Base-by-base conservation (phyloP, 92 coral and sea anemone genomes). In the Hydrozoanthus gracilis region DNA sequence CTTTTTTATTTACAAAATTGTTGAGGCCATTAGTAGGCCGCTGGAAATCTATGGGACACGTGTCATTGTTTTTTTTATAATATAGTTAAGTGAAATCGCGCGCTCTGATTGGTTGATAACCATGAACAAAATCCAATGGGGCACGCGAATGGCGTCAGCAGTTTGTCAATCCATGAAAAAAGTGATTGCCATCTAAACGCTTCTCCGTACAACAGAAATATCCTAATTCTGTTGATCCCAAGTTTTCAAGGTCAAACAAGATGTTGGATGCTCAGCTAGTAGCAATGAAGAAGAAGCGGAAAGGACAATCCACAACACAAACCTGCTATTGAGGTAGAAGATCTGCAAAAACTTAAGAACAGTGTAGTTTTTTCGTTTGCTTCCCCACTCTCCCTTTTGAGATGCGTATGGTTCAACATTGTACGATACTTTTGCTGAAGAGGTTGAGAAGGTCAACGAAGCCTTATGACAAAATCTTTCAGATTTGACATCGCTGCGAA, bases 41-140 rank as follows among this genome's bases (percentile, higher is more conserved):
- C 47, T 90, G 88, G 88, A 49, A 90, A 50, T 62, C 79, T 8
- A 90, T 78, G 89, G 88, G 89, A 2, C 89, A 89, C 49, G 86
- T 79, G 46, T 80, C 76, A 13, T 79, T 88, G n/a, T 7, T 12
- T n/a, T n/a, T n/a, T n/a, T n/a, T n/a, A n/a, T n/a, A n/a, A n/a
- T n/a, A n/a, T n/a, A n/a, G n/a, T n/a, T n/a, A n/a, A n/a, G n/a
- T n/a, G n/a, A n/a, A n/a, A n/a, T n/a, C n/a, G n/a, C n/a, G n/a
- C n/a, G n/a, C n/a, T n/a, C n/a, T n/a, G n/a, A n/a, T n/a, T n/a
- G n/a, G n/a, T n/a, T n/a, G n/a, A n/a, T n/a, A n/a, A n/a, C n/a
- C n/a, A n/a, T n/a, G n/a, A n/a, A n/a, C n/a, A n/a, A n/a, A n/a
- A n/a, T n/a, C n/a, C n/a, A 52, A n/a, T n/a, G n/a, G n/a, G n/a